phyloP scores from a whole-genome alignment of 1,140 invertebrate species.

The Andricus grossulariae region DNA sequence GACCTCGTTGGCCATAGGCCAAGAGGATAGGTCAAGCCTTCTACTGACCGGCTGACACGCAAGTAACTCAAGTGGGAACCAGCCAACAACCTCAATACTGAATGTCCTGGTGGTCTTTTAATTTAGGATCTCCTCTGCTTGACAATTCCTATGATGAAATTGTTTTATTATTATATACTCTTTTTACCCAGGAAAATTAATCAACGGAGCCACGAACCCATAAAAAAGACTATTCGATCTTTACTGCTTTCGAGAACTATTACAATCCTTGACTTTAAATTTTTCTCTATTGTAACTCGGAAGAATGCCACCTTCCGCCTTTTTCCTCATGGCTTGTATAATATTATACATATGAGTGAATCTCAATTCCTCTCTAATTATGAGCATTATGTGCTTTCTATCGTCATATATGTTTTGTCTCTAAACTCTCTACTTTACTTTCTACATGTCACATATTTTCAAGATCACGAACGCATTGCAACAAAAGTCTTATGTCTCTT shows the following conservation, averaged over 20 bases:
- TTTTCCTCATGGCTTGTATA: too few relatives aligned
- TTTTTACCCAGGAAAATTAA: too few relatives aligned
- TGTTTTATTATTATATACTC: too few relatives aligned
- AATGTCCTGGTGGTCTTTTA: background rate
- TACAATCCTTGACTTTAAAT: too few relatives aligned
- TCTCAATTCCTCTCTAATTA: background rate
- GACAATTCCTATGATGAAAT: background rate
- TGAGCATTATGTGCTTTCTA: background rate
- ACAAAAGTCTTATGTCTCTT: background rate
- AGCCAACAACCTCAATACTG: conserved; percentile 20
- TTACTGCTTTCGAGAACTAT: too few relatives aligned
- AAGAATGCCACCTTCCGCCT: too few relatives aligned
- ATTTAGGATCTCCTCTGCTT: background rate
- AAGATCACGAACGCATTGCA: conserved; percentile 1
- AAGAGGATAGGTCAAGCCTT: conserved; percentile 29
- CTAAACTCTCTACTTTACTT: background rate
- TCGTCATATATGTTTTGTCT: background rate
- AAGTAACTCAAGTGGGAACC: conserved; percentile 3
- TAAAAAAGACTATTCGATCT: too few relatives aligned
- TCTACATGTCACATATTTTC: conserved; percentile 10
- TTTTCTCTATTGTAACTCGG: too few relatives aligned
- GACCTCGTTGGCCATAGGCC: conserved; percentile 27
- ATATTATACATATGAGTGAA: background rate
- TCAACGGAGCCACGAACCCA: too few relatives aligned
- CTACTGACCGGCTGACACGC: conserved; percentile 21